Evolutionary conservation across 1,140 invertebrate species (phyloP).

Genomic region (Saccostrea cuccullata): DNA sequence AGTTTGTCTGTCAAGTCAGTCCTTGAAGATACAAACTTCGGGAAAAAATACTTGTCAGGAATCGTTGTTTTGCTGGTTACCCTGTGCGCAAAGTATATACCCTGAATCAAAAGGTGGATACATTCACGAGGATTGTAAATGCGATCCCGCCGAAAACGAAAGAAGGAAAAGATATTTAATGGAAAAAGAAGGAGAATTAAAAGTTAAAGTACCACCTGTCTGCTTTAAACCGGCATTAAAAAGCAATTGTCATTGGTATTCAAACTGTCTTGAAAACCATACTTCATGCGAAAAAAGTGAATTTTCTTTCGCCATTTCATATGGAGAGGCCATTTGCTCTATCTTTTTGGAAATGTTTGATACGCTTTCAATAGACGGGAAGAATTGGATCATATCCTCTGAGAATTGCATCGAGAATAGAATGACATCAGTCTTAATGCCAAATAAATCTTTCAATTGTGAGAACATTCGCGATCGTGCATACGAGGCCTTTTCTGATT

Average conservation of each 20-base stretch:
- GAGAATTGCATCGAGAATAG: background rate
- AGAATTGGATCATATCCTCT: background rate
- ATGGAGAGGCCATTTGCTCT: background rate
- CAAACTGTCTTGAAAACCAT: background rate
- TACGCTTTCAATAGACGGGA: background rate
- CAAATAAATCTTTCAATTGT: background rate
- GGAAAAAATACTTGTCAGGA: too few species aligned
- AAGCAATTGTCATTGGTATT: background rate
- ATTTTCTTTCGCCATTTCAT: background rate
- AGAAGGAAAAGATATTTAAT: too few species aligned
- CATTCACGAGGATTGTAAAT: too few species aligned
- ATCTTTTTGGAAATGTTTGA: background rate
- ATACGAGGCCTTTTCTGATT: background rate
- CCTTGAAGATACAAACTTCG: too few species aligned
- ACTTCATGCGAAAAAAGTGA: background rate
- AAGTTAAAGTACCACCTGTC: background rate
- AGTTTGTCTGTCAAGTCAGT: too few species aligned
- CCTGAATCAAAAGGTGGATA: too few species aligned
- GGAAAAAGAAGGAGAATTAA: background rate
- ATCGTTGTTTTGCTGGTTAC: too few species aligned
- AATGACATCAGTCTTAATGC: background rate
- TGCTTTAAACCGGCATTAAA: background rate
- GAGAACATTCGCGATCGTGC: background rate
- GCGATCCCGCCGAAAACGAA: too few species aligned
- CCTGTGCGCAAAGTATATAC: too few species aligned